Percentiles rank a stretch among this genome's conserved stretches.
Evolutionary conservation across 2,797 vertebrate species (phyloP).

Genomic region (Periophthalmus magnuspinnatus): DNA sequence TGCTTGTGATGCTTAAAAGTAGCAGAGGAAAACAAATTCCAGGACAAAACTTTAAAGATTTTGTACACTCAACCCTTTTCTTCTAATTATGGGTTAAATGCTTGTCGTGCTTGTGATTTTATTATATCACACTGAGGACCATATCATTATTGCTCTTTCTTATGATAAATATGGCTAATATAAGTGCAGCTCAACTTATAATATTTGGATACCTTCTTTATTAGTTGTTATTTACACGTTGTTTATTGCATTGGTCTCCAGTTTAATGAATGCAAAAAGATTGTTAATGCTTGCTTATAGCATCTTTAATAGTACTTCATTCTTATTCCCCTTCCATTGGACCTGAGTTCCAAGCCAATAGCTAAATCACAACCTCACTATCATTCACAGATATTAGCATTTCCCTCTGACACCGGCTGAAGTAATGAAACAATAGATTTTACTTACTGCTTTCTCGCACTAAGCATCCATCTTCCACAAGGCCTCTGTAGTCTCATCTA

Average conservation of each 20-base stretch:
- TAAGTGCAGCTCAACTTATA: background rate
- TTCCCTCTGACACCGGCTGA: constrained; percentile 37
- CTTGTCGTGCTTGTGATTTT: background rate
- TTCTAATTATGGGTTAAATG: background rate
- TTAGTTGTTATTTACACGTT: background rate
- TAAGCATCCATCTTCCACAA: constrained; percentile 60
- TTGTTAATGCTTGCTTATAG: background rate
- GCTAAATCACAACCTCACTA: constrained; percentile 44
- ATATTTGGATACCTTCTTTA: background rate
- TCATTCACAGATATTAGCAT: constrained; percentile 59
- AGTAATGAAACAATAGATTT: constrained; percentile 66
- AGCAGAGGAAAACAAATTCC: background rate
- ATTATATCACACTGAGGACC: background rate
- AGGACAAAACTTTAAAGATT: background rate
- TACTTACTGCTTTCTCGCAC: constrained; percentile 71
- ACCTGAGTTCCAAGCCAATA: constrained; percentile 26
- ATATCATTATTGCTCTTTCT: background rate
- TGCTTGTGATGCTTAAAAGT: constrained; percentile 11
- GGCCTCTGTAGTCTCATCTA: constrained; percentile 55
- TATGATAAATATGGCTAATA: background rate
- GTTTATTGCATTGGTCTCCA: background rate
- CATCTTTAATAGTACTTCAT: background rate
- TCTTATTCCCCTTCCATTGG: constrained; percentile 17
- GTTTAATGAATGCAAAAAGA: background rate
- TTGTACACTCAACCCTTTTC: background rate